Evolutionary conservation across 2,797 vertebrate species (phyloP).

Genomic region (Malacoraja senta): DNA sequence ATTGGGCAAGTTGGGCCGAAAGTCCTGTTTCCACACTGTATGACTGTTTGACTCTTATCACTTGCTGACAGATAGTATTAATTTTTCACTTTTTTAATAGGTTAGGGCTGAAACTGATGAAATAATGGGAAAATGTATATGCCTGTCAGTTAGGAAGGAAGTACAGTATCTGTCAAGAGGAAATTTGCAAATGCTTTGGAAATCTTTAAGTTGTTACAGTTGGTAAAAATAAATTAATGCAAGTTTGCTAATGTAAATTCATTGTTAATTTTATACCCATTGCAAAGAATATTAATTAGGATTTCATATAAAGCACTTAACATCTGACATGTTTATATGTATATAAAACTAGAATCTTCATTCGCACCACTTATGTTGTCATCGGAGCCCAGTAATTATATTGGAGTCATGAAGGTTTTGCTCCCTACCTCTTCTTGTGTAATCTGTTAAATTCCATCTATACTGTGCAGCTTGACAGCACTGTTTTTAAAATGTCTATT

Average conservation of each 20-base stretch:
- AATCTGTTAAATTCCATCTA: constrained; percentile 6
- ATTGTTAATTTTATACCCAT: background rate
- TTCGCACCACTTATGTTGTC: constrained; percentile 4
- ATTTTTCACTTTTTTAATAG: background rate
- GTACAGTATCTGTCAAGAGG: background rate
- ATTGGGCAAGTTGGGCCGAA: no score
- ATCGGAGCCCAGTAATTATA: constrained; percentile 10
- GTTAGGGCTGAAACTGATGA: background rate
- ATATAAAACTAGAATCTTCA: background rate
- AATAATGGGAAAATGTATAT: background rate
- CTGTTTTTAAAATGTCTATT: constrained; percentile 5
- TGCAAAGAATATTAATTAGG: background rate
- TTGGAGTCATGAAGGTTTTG: background rate
- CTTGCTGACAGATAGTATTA: background rate
- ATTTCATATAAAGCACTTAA: background rate
- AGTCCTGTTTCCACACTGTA: no score
- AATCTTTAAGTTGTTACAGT: background rate
- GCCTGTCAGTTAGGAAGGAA: no score
- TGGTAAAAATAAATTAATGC: background rate
- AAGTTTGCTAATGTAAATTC: background rate
- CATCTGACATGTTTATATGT: background rate
- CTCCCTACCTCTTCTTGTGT: background rate
- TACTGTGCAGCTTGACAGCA: background rate
- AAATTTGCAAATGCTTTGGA: background rate
- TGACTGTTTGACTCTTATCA: no score